Evolutionary conservation across 2,888 invertebrate species (phyloP).

Genomic region (Parthenolecanium corni): DNA sequence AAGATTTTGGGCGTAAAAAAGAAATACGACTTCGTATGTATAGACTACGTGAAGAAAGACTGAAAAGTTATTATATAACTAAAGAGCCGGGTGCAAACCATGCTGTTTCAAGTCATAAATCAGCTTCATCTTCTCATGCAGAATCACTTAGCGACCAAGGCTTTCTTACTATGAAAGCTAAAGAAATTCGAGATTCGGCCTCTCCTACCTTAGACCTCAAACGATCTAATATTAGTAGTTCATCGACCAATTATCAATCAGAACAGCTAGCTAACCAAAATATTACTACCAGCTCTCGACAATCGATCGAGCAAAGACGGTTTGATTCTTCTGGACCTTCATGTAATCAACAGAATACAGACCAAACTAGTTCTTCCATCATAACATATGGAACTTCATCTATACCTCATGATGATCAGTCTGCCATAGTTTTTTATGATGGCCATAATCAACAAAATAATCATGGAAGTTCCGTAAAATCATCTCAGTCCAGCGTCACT

Average conservation of each 20-base stretch:
- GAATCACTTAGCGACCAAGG: slow-evolving; percentile 63
- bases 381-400: neutral
- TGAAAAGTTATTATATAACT: slow-evolving; percentile 58
- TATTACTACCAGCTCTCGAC: neutral
- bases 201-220: slow-evolving; percentile 54
- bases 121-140: slow-evolving; percentile 42
- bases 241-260: neutral
- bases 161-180: slow-evolving; percentile 63
- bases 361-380: neutral
- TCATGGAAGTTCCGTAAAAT: too few relatives aligned
- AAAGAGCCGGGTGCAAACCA: slow-evolving; percentile 38
- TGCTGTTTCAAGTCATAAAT: slow-evolving; percentile 31
- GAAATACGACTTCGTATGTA: slow-evolving; percentile 78
- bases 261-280: neutral
- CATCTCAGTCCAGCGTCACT: neutral
- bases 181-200: slow-evolving; percentile 66
- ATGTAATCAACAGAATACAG: neutral
- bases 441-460: neutral
- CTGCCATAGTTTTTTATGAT: neutral
- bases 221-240: neutral
- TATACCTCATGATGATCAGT: neutral
- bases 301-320: neutral
- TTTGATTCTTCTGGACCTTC: neutral
- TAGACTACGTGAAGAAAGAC: slow-evolving; percentile 65
- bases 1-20: slow-evolving; percentile 73